A percentile compares a stretch with the other conserved stretches of the same genome.
Evolutionary conservation across 2,888 invertebrate genomes (phyloP).

Genomic region (Furcula furcula): DNA sequence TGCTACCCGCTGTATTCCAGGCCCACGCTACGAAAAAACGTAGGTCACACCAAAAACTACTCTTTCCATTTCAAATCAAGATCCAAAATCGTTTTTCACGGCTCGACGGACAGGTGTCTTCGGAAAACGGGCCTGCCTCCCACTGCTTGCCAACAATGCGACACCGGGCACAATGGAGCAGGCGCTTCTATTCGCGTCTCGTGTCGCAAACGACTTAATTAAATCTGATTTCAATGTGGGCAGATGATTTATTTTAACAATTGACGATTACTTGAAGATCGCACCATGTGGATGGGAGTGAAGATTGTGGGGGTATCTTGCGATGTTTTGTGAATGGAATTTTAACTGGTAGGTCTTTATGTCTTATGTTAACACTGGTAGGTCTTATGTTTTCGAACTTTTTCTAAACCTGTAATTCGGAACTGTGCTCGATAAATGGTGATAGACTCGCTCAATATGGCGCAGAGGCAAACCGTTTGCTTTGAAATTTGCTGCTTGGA

Average conservation of each 20-base stretch:
- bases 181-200: conserved; percentile 59
- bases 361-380: too few relatives aligned
- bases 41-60: conserved; percentile 30
- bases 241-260: conserved; percentile 62
- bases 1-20: conserved; percentile 14
- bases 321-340: too few relatives aligned
- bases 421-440: too few relatives aligned
- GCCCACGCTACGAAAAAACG: conserved; percentile 36
- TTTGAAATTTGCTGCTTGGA: too few relatives aligned
- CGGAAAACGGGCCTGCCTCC: conserved; percentile 64
- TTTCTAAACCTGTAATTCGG: too few relatives aligned
- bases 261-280: not conserved
- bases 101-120: conserved; percentile 67
- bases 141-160: conserved; percentile 73
- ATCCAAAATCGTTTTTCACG: conserved; percentile 35
- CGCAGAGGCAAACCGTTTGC: too few relatives aligned
- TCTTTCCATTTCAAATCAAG: conserved; percentile 38
- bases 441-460: too few relatives aligned
- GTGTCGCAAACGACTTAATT: conserved; percentile 76
- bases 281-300: too few relatives aligned
- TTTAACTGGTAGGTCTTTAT: too few relatives aligned
- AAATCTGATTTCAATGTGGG: conserved; percentile 66
- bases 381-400: too few relatives aligned
- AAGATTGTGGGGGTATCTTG: too few relatives aligned
- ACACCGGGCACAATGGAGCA: conserved; percentile 44